phyloP scores from a whole-genome alignment of 2,113 vertebrate genomes.

The Kryptolebias marmoratus region DNA sequence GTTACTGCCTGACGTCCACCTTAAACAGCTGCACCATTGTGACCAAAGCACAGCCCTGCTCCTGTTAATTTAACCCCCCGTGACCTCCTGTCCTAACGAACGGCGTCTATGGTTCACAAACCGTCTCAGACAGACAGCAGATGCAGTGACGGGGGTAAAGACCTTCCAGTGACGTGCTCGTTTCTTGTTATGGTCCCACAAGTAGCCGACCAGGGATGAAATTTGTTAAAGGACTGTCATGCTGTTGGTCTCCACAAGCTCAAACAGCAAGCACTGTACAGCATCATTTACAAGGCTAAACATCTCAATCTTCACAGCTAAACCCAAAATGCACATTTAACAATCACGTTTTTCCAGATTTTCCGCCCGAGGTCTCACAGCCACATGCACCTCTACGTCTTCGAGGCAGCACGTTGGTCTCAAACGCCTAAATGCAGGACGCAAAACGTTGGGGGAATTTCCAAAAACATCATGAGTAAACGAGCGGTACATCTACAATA shows the following conservation, averaged over 20 bases:
- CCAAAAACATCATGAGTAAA: conserved; percentile 26
- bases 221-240: conserved; percentile 61
- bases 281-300: conserved; percentile 75
- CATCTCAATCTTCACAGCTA: conserved; percentile 58
- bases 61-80: neutral
- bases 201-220: conserved; percentile 45
- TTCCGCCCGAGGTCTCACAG: neutral
- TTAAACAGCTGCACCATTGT: conserved; percentile 26
- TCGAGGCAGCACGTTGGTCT: neutral
- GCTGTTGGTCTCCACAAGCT: conserved; percentile 72
- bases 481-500: conserved; percentile 27
- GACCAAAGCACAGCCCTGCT: neutral
- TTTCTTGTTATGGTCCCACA: conserved; percentile 49
- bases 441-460: conserved; percentile 17
- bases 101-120: conserved; percentile 19
- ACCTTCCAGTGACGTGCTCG: conserved; percentile 57
- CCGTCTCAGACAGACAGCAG: conserved; percentile 30
- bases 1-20: conserved; percentile 30
- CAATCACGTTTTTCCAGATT: conserved; percentile 13
- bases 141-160: conserved; percentile 9
- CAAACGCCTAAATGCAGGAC: conserved; percentile 21
- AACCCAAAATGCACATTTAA: conserved; percentile 70
- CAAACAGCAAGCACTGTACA: conserved; percentile 78
- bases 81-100: conserved; percentile 16
- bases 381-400: conserved; percentile 5